Evolutionary conservation across 2,113 vertebrate genomes (phyloP), one percentile per base, ranked within the genome.

Genomic region (Probosciger aterrimus): DNA sequence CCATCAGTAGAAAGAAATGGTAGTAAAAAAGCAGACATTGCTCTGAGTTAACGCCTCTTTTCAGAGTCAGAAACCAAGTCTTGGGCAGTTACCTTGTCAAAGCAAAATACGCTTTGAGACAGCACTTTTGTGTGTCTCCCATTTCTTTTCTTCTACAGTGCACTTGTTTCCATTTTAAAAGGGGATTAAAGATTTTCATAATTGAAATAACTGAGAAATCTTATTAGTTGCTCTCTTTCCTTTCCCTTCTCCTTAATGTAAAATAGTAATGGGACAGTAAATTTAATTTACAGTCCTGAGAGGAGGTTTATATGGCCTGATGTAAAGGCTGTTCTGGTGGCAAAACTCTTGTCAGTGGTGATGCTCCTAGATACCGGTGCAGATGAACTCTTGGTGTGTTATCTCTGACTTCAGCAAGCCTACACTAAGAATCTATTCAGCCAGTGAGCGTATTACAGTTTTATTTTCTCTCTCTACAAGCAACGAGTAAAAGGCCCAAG

Each of bases 161-260:
- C 14, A 43, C 23, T 94, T 80, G 4, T 76, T 96, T 76, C 50
- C 17, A 37, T 92, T 92, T 95, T 89, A 62, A 92, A 93, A 52
- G 16, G 27, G 17, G 14, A 68, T 89, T 91, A 71, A 64, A 84
- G 46, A 82, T 84, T 91, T 89, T 89, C 30, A 60, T 74, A n/a
- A 65, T 82, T 95, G 62, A 92, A 84, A 76, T 89, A 89, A 84
- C 31, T 68, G 62, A 89, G 44, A 79, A 89, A 76, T 75, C 52
- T 92, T 92, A 50, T 76, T 82, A 94, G 44, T 31, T 86, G 46
- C 25, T 88, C 33, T 73, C 59, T 59, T 82, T 59, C n/a, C 37
- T 69, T 79, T 80, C 23, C 14, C 18, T 84, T 93, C 18, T 62
- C 24, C 35, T 67, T 55, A 30, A 39, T 39, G 18, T 68, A 43